Base-by-base conservation (phyloP, 2,797 vertebrate species). In the Danio kyathit region DNA sequence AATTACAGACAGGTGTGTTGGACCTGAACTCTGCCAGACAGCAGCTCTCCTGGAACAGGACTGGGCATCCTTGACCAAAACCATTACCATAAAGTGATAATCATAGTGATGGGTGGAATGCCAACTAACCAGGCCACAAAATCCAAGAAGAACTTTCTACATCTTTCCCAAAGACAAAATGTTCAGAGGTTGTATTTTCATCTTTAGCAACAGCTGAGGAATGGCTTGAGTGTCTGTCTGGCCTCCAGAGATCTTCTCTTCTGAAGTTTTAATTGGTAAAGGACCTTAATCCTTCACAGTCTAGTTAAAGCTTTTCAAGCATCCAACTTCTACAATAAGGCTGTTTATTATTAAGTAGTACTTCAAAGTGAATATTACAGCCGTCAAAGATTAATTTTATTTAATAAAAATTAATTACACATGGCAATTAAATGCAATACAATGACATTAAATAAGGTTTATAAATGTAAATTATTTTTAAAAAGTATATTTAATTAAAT, bases 231-330 rank as follows among this genome's bases (percentile, higher is more conserved):
- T 69, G 69, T 57, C 46, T 46, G 44, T 78, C 21, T 78, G 76
- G 52, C 29, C 76, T 69, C 54, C 79, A 77, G 82, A 83, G 17
- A 54, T 85, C 5, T 11, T 74, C 61, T 40, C 76, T 66, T 79
- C 76, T 74, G 49, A 82, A 51, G 79, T 40, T 83, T 87, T 84
- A 86, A 88, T 91, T 89, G 89, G 85, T 87, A 89, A 29, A 59
- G 75, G 82, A 60, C 80, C 60, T 74, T 88, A 81, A 87, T 86
- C 87, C 84, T 66, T 76, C 74, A 64, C 14, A 76, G 81, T 83
- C 79, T 73, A 82, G 76, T 83, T 69, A 83, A 21, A 56, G 56
- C 82, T 87, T 86, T 78, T 82, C 74, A 80, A 73, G 81, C 52
- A 44, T 21, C 84, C 79, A 80, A 79, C 76, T 76, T 82, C 48